Conservation (phyloP, 2,888 invertebrate species). For the Chymomyza amoena region DNA sequence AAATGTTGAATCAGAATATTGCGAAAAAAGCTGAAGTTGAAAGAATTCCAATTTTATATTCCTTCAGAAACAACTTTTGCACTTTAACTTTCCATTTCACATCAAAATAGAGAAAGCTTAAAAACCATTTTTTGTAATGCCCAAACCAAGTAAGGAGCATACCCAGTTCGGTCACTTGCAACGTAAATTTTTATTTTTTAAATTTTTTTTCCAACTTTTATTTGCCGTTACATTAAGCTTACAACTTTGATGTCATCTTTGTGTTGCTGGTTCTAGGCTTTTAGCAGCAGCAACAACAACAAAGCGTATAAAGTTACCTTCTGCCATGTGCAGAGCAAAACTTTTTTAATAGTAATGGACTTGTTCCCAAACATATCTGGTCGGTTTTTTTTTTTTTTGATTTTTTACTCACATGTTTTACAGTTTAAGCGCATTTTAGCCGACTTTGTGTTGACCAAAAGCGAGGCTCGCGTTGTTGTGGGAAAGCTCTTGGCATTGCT, state of each 20-base stretch:
- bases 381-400: conserved; percentile 21
- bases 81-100: too few relatives aligned
- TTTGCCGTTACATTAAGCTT: conserved; percentile 60
- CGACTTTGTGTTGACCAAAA: conserved; percentile 2
- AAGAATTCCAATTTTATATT: too few relatives aligned
- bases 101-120: too few relatives aligned
- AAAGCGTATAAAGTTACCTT: conserved; percentile 3
- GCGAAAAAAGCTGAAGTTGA: too few relatives aligned
- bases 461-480: conserved; percentile 36
- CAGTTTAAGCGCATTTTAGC: conserved; percentile 58
- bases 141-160: too few relatives aligned
- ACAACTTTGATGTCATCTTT: conserved; percentile 73
- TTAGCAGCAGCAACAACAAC: conserved; percentile 20
- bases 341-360: conserved; percentile 73
- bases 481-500: conserved; percentile 44
- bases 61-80: too few relatives aligned
- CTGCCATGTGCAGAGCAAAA: conserved; percentile 29
- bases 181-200: not conserved
- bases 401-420: conserved; percentile 45
- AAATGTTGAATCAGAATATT: too few relatives aligned
- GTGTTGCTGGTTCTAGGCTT: conserved; percentile 46
- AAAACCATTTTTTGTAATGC: too few relatives aligned
- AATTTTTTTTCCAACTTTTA: not conserved
- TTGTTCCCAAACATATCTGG: conserved; percentile 41
- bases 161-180: too few relatives aligned